These are phyloP conservation scores for Eleutherodactylus coqui DNA, from an alignment of 2,797 vertebrate species.

Conservation along the genomic window DNA sequence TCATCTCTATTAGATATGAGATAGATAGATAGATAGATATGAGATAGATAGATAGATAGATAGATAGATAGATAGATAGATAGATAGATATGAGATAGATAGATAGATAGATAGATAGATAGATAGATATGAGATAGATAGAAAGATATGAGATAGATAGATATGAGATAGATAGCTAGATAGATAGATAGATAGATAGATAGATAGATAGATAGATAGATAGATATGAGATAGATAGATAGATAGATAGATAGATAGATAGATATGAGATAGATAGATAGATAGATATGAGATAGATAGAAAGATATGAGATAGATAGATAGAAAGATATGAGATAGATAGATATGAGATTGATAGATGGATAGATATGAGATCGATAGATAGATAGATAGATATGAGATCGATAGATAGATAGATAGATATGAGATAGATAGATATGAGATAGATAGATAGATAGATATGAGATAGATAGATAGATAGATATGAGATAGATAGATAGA, in stretches of 20 bases:
- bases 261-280: neutral
- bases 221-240: neutral
- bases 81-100: no score
- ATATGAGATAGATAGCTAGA: neutral
- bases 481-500: no score
- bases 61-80: no score
- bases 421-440: no score
- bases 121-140: neutral
- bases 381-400: neutral
- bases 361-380: constrained; percentile 7
- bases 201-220: constrained; percentile 14
- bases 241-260: neutral
- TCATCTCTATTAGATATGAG: no score
- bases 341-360: neutral
- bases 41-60: no score
- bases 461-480: no score
- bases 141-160: constrained; percentile 3
- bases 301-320: neutral
- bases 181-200: neutral
- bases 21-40: no score
- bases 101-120: neutral
- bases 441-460: no score
- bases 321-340: neutral
- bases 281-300: neutral
- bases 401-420: no score